Conservation (phyloP, 2,797 vertebrate genomes). For the Parauchenoglanis ngamensis region DNA sequence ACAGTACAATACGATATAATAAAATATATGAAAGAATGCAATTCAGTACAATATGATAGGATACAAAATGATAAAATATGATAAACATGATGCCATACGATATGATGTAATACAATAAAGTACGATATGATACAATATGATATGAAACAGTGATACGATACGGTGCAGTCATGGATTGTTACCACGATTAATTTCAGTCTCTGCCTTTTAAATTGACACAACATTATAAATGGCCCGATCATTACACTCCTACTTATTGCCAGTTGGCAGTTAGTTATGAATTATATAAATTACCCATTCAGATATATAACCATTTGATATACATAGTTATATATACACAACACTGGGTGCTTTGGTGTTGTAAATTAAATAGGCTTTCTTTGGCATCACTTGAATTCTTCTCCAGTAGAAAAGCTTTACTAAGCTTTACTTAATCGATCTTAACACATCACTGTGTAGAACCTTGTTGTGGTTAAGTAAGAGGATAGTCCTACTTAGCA, state of each 20-base stretch:
- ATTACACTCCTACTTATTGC: not conserved
- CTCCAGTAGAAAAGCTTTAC: not conserved
- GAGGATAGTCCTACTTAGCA: not conserved
- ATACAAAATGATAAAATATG: not conserved
- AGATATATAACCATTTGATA: not conserved
- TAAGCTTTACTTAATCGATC: no score
- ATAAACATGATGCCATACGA: no score
- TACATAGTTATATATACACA: not conserved
- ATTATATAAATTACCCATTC: not conserved
- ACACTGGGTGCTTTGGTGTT: not conserved
- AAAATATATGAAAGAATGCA: not conserved
- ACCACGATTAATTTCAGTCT: not conserved
- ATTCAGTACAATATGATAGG: not conserved
- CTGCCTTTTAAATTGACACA: not conserved
- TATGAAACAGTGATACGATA: not conserved
- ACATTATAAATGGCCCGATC: not conserved
- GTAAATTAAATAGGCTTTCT: not conserved
- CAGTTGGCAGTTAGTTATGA: not conserved
- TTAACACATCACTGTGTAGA: not conserved
- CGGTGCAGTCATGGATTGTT: no score
- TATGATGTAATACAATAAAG: not conserved
- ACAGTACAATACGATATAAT: not conserved
- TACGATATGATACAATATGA: not conserved
- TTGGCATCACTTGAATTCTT: not conserved
- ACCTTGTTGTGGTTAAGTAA: conserved; percentile 35